Base-by-base conservation (phyloP, 2,797 vertebrate genomes). In the Gymnoscopelus microlampas region DNA sequence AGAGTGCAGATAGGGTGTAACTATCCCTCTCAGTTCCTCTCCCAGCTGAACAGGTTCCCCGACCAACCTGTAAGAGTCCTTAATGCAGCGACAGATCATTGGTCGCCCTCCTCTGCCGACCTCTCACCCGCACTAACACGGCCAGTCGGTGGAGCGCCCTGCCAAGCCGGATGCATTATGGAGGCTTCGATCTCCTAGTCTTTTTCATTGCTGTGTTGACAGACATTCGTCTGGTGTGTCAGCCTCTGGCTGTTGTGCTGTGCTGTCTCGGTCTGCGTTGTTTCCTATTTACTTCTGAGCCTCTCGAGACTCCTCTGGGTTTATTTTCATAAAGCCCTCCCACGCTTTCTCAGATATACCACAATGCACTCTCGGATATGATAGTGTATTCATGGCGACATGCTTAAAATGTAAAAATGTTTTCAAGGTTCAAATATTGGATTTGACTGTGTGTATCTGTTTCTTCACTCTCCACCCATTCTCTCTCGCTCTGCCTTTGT, bases 331-430 rank as follows among this genome's bases (percentile, higher is more conserved):
- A 60, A 55, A 5, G 10, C 47, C 23, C 57, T 15, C 35, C 3
- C 57, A 60, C 35, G 8, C 65, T 64, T 69, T 4, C 51, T 74
- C 68, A 74, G 67, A 70, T 23, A 39, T 39, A 6, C 71, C 62
- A 80, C 60, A 61, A 69, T 74, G 51, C 60, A 56, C 73, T 80
- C 66, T 19, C 19, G 19, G 74, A 64, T 82, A 79, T 82, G 69
- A 82, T 80, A 53, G 68, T 44, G 39, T 10, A 44, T 44, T 44
- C 39, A 44, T 10, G 9, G 39, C 8, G 0, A 44, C 9, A 44
- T 9, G 39, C 39, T 44, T 44, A 44, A 44, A 44, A 44, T 44
- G 39, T 44, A 44, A 44, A 44, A 44, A 44, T 44, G 35, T 39
- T 39, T 8, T 44, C 39, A 44, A 44, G 39, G 39, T 44, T 44